Base-by-base conservation (phyloP, 2,888 invertebrate species). In the Zeuzera pyrina region DNA sequence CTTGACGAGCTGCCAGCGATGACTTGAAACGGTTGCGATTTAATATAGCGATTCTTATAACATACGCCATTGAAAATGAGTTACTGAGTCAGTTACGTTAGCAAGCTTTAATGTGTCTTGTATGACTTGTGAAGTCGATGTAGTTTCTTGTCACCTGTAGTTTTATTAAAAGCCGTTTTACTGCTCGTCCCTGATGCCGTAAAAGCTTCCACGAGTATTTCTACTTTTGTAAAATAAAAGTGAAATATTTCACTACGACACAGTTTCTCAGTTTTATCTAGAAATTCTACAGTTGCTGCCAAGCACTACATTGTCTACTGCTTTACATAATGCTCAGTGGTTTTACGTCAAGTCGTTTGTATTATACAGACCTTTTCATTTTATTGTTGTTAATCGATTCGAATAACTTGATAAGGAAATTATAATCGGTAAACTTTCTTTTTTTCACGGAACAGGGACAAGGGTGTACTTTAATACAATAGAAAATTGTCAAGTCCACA, bases 1-100 rank as follows among this genome's bases (percentile, higher is more conserved):
- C 72, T 64, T 70, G 69, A 69, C 66, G 67, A 63, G 58, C 52
- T 69, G 74, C 68, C 71, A 71, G 62, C 39, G 45, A 48, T 47
- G 43, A 49, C 46, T 49, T 43, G 15, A 16, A 34, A 33, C 40
- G 35, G 38, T 40, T 51, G 41, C 57, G 62, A 68, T 70, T 69
- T 68, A 61, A 67, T 68, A 62, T 49, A 38, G 44, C 43, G 48
- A 43, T 52, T 49, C 44, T 47, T 42, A 43, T 43, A 3, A 25
- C 47, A 44, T 47, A 45, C 43, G 50, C 38, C 27, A 30, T 36
- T 41, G 49, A 45, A 52, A 60, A 62, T 53, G 52, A 52, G 49
- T 47, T 49, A 38, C 25, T 7, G 1, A 4, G 13, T 3, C 12
- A 25, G n/a, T 22, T 12, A 12, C 25, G 25, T 11, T 8, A 10